These are phyloP conservation scores for Diadegma fenestrale DNA, from an alignment of 2,888 invertebrate species.

Conservation along the genomic window DNA sequence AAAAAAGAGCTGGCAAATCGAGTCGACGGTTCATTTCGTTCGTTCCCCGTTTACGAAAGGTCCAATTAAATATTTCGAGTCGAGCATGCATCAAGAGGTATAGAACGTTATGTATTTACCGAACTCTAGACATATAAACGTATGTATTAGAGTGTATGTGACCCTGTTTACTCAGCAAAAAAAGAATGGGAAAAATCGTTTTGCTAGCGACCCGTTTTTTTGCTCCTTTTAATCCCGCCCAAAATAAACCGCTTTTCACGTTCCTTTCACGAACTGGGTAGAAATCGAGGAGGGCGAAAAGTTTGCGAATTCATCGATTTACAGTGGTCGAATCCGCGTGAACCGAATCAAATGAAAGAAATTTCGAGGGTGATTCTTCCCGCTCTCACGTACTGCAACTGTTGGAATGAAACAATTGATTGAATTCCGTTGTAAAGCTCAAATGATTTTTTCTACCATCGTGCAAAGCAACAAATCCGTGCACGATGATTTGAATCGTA, in stretches of 20 bases:
- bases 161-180: constrained; percentile 36
- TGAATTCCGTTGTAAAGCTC: background rate
- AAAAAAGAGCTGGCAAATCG: constrained; percentile 72
- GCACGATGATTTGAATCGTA: background rate
- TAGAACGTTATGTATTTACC: constrained; percentile 13
- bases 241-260: constrained; percentile 19
- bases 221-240: background rate
- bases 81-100: constrained; percentile 47
- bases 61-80: constrained; percentile 75
- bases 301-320: constrained; percentile 38
- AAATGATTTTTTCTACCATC: background rate
- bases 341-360: constrained; percentile 52
- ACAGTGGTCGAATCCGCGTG: constrained; percentile 22
- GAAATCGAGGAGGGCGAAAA: background rate
- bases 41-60: constrained; percentile 63
- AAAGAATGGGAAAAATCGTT: constrained; percentile 32
- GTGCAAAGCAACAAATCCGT: background rate
- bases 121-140: background rate
- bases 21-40: constrained; percentile 71
- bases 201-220: constrained; percentile 16
- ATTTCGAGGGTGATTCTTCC: background rate
- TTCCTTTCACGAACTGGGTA: background rate
- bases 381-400: background rate
- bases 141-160: constrained; percentile 22
- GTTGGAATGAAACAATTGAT: background rate